Base-by-base conservation (phyloP, 2,888 invertebrate genomes). In the Euzetes globulus region DNA sequence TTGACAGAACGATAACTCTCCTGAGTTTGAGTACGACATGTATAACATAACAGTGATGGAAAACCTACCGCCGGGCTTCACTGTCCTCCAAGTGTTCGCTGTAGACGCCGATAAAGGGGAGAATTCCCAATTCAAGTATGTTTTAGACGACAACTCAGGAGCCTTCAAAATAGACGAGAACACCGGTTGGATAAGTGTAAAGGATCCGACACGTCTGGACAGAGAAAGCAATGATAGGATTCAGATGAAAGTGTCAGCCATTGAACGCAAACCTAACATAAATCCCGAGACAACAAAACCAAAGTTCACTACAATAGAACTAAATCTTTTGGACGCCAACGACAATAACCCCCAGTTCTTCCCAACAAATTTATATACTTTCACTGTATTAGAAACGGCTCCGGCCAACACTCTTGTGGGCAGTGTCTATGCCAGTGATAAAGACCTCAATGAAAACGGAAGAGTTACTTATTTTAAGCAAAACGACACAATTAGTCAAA, bases 1-100 rank as follows among this genome's bases (percentile, higher is more conserved):
- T 65, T 65, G 25, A 41, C 13, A 65, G 60, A 77, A 77, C 22
- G 77, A 77, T 37, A 77, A 77, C 25, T 72, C 60, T 13, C 77
- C 77, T 22, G 72, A 77, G 79, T 94, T 94, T 79, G 92, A 93
- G 81, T 91, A 91, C 0, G 92, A 92, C 80, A 88, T 91, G 80
- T 93, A 94, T 81, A 93, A 93, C 79, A 92, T 94, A 78, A 93
- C 92, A 78, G 93, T 94, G 77, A 92, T 93, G 60, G 94, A 94
- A 82, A 94, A 94, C 82, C 84, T 93, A 37, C 93, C 93, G 0
- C 91, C 91, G 79, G 92, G 92, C 1, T 88, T 88, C 80, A 88
- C 88, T 79, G 88, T 88, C 6, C 82, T 88, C 33, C 87, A 87
- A 80, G 89, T 93, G 13, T 87, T 75, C 3, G 79, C 79, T 22